Percentiles rank a stretch among this genome's conserved stretches.
phyloP scores from a whole-genome alignment of 2,797 vertebrate genomes.

The Alfaro cultratus region DNA sequence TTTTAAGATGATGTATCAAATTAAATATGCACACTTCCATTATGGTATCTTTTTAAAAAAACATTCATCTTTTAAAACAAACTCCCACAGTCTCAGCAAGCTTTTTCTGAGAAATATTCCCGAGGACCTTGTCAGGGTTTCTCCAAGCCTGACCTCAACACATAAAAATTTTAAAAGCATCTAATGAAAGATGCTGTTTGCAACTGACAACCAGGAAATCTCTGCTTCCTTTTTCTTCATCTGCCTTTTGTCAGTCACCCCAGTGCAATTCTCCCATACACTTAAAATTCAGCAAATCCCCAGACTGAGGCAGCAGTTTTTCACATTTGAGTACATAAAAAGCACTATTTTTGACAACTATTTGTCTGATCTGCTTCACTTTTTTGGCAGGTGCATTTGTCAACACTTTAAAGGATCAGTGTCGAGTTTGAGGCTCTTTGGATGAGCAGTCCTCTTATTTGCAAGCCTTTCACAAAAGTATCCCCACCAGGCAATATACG shows the following conservation, averaged over 20 bases:
- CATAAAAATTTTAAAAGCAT: slow-evolving; percentile 22
- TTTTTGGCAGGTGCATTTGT: slow-evolving; percentile 5
- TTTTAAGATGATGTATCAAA: not conserved
- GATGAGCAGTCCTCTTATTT: not conserved
- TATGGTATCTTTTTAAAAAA: not conserved
- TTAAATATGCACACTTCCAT: not conserved
- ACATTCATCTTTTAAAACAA: not conserved
- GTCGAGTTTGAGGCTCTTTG: not conserved
- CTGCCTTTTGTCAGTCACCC: slow-evolving; percentile 9
- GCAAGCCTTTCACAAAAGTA: slow-evolving; percentile 1
- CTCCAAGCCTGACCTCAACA: not conserved
- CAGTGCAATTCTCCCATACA: not conserved
- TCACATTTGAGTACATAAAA: slow-evolving; percentile 14
- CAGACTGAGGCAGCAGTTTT: slow-evolving; percentile 11
- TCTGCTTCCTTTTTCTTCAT: slow-evolving; percentile 21
- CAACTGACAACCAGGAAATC: slow-evolving; percentile 15
- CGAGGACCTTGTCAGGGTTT: not conserved
- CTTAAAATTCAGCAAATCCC: slow-evolving; percentile 16
- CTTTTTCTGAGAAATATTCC: slow-evolving; percentile 1
- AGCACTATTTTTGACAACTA: slow-evolving; percentile 1
- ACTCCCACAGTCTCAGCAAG: not conserved
- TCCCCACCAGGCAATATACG: not conserved
- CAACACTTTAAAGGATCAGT: slow-evolving; percentile 7
- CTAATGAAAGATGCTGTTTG: slow-evolving; percentile 31
- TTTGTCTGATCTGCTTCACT: slow-evolving; percentile 12